A percentile compares a stretch with the other conserved stretches of the same genome.
These are phyloP conservation scores for Lepidurus apus DNA, from an alignment of 1,140 invertebrate species.

Conservation along the genomic window DNA sequence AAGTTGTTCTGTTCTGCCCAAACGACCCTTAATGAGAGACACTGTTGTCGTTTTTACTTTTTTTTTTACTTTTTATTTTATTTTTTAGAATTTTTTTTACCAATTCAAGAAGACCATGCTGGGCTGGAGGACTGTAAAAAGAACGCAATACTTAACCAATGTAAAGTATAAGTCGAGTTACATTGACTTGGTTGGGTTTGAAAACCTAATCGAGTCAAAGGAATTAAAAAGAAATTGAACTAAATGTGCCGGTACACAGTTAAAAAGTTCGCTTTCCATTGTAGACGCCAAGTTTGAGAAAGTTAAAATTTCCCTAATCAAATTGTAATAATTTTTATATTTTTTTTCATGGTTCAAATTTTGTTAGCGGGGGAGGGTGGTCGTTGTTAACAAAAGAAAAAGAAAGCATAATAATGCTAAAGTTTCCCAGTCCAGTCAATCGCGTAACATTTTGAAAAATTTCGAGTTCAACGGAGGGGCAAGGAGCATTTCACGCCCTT, in stretches of 20 bases:
- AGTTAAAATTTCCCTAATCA: background rate
- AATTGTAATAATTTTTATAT: background rate
- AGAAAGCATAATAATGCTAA: background rate
- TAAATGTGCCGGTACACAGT: background rate
- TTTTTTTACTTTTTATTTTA: too few species aligned
- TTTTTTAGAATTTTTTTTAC: too few species aligned
- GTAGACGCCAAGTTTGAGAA: background rate
- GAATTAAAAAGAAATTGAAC: background rate
- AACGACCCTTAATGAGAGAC: too few species aligned
- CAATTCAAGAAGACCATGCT: too few species aligned
- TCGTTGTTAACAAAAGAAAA: background rate
- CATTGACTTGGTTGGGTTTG: background rate
- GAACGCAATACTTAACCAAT: too few species aligned
- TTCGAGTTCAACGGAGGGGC: background rate
- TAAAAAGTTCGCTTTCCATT: background rate
- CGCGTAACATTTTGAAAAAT: conserved; percentile 9
- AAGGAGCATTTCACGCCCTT: conserved; percentile 13
- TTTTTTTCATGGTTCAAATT: conserved; percentile 11
- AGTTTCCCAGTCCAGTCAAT: background rate
- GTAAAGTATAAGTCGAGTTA: background rate
- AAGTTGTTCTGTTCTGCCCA: too few species aligned
- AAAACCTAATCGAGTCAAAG: background rate
- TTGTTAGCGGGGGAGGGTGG: background rate
- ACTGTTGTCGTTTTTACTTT: too few species aligned
- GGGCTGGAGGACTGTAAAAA: too few species aligned